These are phyloP conservation scores for Sus cebifrons DNA, from an alignment of 2,797 vertebrate genomes.

Conservation along the genomic window DNA sequence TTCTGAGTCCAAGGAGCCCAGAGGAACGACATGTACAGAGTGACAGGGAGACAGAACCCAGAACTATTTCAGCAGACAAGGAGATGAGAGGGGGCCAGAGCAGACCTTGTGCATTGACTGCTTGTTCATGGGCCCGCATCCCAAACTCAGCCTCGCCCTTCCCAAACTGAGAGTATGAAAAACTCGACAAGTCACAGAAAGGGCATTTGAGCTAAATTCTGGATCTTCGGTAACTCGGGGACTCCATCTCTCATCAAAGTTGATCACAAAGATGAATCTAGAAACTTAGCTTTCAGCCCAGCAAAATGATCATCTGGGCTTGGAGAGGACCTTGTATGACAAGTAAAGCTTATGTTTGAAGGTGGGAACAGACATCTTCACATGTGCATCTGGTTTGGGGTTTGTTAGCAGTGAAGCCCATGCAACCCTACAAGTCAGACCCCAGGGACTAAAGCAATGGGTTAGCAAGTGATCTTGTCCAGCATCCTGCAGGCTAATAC, in stretches of 20 bases:
- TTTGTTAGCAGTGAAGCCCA: background rate
- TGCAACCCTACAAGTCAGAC: too few species aligned
- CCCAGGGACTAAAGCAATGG: too few species aligned
- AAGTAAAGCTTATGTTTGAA: background rate
- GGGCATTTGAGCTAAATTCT: background rate
- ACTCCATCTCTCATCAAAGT: background rate
- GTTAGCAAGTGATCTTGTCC: background rate
- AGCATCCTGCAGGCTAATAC: background rate
- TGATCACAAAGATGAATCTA: background rate
- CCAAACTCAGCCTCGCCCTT: background rate
- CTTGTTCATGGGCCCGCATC: background rate
- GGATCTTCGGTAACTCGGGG: background rate
- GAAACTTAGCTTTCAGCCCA: background rate
- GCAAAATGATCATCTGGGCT: too few species aligned
- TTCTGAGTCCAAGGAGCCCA: background rate
- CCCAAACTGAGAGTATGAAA: background rate
- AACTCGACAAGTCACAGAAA: background rate
- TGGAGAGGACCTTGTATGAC: background rate
- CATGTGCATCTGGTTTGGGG: rapidly evolving
- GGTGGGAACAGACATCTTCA: background rate
- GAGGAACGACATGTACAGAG: rapidly evolving
- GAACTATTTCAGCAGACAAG: background rate
- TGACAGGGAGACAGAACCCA: background rate
- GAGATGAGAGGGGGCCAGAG: background rate
- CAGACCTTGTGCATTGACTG: background rate